Evolutionary conservation across 2,113 vertebrate species (phyloP).

Genomic region (Grammomys surdaster): DNA sequence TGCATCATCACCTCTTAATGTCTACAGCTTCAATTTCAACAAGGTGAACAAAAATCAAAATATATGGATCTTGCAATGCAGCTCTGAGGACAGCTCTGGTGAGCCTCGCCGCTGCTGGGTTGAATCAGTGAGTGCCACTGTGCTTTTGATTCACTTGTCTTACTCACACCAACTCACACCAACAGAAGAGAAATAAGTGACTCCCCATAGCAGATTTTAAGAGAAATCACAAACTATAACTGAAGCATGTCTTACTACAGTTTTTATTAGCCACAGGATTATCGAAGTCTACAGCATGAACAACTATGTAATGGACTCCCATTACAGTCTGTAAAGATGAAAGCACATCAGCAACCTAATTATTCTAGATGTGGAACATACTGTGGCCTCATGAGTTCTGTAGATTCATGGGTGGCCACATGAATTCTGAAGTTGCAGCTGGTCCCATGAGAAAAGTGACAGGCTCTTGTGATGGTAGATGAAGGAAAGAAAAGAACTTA

Average conservation of each 20-base stretch:
- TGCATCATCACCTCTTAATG: background rate
- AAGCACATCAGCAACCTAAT: background rate
- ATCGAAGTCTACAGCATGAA: background rate
- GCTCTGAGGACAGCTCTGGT: background rate
- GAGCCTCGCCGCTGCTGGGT: background rate
- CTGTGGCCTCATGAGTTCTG: background rate
- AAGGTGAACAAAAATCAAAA: constrained; percentile 30
- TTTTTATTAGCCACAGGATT: background rate
- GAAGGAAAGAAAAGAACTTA: constrained; percentile 3
- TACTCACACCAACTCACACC: background rate
- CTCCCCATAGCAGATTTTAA: background rate
- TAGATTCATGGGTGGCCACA: background rate
- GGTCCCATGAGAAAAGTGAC: background rate
- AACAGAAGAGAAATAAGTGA: background rate
- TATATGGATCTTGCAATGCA: background rate
- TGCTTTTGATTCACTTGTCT: background rate
- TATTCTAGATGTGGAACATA: background rate
- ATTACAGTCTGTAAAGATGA: background rate
- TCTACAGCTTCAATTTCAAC: background rate
- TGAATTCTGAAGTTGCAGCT: background rate
- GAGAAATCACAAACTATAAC: constrained; percentile 26
- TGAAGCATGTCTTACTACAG: background rate
- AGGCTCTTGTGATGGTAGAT: background rate
- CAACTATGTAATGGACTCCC: background rate
- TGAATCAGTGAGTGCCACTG: background rate